Percentiles rank a stretch among this genome's conserved stretches.
Evolutionary conservation across 1,140 invertebrate genomes (phyloP).

Genomic region (Formica exsecta): DNA sequence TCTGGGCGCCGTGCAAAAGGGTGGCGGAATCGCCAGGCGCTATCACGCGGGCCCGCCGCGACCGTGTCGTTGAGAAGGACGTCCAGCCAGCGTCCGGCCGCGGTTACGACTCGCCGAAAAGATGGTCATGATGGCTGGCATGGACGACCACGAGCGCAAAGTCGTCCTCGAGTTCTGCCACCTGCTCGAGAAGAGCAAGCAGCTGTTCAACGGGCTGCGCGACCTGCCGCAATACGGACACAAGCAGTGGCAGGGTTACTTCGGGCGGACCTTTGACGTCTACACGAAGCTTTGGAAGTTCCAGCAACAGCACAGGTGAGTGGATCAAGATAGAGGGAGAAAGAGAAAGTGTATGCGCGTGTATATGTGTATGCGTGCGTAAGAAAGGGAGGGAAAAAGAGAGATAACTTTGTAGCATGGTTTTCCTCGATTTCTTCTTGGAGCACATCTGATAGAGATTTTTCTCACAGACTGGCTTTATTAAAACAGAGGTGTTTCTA

Average conservation of each 20-base stretch:
- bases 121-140: constrained; percentile 91
- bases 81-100: constrained; percentile 79
- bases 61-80: constrained; percentile 74
- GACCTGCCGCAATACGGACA: constrained; percentile 98
- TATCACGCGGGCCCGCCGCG: constrained; percentile 83
- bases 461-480: background rate
- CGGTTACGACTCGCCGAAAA: constrained; percentile 82
- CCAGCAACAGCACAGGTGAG: constrained; percentile 97
- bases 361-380: background rate
- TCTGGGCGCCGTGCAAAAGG: constrained; percentile 73
- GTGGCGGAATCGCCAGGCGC: constrained; percentile 82
- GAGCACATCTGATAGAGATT: constrained; percentile 19
- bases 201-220: constrained; percentile 98
- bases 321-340: background rate
- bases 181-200: constrained; percentile 98
- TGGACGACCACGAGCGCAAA: constrained; percentile 96
- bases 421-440: background rate
- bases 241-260: constrained; percentile 99
- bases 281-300: constrained; percentile 99
- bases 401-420: background rate
- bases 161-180: constrained; percentile 98
- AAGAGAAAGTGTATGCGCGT: background rate
- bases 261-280: constrained; percentile 98
- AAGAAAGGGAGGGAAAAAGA: constrained; percentile 23
- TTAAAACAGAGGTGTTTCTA: background rate